phyloP scores from a whole-genome alignment of 2,113 vertebrate genomes.

The Orthonyx spaldingii region DNA sequence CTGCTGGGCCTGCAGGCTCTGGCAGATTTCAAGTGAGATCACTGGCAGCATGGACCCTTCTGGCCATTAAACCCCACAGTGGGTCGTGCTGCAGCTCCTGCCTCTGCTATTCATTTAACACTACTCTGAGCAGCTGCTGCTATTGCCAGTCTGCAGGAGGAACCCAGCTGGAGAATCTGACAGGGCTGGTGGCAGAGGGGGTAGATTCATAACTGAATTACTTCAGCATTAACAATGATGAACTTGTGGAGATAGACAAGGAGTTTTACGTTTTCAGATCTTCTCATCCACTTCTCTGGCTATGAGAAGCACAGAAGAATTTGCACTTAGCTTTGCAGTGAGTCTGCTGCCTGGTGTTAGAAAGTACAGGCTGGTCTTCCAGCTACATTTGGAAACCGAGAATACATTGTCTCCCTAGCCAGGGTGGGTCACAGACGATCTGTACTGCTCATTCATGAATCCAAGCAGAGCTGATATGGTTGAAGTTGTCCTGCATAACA shows the following conservation, averaged over 20 bases:
- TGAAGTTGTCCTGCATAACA: background rate
- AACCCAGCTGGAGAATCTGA: background rate
- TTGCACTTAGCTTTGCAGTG: background rate
- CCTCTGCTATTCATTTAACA: background rate
- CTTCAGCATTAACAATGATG: background rate
- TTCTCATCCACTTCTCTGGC: background rate
- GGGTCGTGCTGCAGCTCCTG: background rate
- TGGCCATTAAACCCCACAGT: background rate
- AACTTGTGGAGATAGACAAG: background rate
- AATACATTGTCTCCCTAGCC: background rate
- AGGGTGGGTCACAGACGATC: background rate
- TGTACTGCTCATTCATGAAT: background rate
- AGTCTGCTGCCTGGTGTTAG: background rate
- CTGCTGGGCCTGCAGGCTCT: background rate
- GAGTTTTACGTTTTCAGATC: background rate
- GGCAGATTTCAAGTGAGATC: background rate
- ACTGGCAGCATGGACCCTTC: background rate
- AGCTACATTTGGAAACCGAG: background rate
- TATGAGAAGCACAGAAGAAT: background rate
- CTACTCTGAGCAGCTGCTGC: background rate
- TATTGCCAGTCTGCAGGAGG: background rate
- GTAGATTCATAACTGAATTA: background rate
- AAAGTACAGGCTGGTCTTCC: background rate
- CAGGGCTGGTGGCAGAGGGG: background rate
- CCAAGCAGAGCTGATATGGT: background rate